Conservation (phyloP, 2,888 invertebrate genomes). For the Xestia sexstrigata region DNA sequence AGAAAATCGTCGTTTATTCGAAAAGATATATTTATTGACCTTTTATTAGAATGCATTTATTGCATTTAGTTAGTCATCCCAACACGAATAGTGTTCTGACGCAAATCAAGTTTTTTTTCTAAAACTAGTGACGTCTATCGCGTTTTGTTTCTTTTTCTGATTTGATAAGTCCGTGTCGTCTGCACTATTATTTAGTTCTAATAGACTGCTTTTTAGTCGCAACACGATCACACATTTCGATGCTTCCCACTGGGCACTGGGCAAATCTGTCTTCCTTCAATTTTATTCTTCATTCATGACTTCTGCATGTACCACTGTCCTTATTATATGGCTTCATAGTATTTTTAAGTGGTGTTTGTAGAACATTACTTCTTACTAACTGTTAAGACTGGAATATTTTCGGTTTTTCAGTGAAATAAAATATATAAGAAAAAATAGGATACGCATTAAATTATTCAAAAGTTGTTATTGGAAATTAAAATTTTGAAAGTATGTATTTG, state of each 20-base stretch:
- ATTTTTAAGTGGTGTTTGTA: slow-evolving; percentile 33
- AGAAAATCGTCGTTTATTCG: neutral
- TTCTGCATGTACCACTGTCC: slow-evolving; percentile 70
- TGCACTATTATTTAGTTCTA: slow-evolving; percentile 55
- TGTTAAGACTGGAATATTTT: slow-evolving; percentile 26
- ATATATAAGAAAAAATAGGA: neutral
- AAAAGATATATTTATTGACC: neutral
- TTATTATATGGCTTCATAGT: slow-evolving; percentile 54
- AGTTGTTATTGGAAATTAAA: slow-evolving; percentile 27
- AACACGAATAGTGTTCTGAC: neutral
- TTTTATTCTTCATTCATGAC: slow-evolving; percentile 60
- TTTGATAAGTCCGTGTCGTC: slow-evolving; percentile 30
- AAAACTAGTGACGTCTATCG: neutral
- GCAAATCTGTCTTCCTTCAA: slow-evolving; percentile 59
- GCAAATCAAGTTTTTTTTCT: neutral
- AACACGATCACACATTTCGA: slow-evolving; percentile 87
- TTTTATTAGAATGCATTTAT: slow-evolving; percentile 1
- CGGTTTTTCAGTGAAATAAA: neutral
- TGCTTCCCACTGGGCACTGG: slow-evolving; percentile 76
- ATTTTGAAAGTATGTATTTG: slow-evolving; percentile 15
- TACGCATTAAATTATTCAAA: slow-evolving; percentile 20
- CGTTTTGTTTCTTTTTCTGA: neutral
- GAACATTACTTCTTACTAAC: slow-evolving; percentile 25
- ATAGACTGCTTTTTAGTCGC: slow-evolving; percentile 82
- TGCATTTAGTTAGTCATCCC: slow-evolving; percentile 17